Conservation (phyloP, 2,797 vertebrate species). For the Bradypodion ventrale region DNA sequence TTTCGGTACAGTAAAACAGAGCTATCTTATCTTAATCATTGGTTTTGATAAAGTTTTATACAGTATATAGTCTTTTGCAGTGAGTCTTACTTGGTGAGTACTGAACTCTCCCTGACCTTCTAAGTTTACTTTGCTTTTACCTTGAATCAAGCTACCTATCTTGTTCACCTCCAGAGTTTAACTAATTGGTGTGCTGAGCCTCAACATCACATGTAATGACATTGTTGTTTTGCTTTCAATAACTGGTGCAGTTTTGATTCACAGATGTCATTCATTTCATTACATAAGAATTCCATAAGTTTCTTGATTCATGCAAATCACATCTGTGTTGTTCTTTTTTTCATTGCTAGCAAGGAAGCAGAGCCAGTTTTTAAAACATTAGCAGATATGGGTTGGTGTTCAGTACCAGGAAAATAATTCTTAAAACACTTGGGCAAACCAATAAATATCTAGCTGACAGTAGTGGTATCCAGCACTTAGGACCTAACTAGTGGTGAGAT, state of each 20-base stretch:
- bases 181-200: neutral
- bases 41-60: neutral
- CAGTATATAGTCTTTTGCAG: neutral
- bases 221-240: neutral
- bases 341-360: too few relatives aligned
- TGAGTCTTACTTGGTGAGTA: neutral
- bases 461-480: too few relatives aligned
- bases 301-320: too few relatives aligned
- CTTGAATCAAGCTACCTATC: conserved; percentile 40
- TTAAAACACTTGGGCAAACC: too few relatives aligned
- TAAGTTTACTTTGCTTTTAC: neutral
- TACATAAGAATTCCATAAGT: too few relatives aligned
- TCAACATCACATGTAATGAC: conserved; percentile 30
- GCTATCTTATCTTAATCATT: conserved; percentile 57
- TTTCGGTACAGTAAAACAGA: conserved; percentile 38
- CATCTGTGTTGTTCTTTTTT: too few relatives aligned
- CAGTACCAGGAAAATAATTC: too few relatives aligned
- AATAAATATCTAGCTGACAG: too few relatives aligned
- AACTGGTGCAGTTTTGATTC: conserved; percentile 5
- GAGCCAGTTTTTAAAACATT: too few relatives aligned
- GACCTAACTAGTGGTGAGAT: too few relatives aligned
- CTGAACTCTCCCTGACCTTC: neutral
- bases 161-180: conserved; percentile 11
- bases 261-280: too few relatives aligned
- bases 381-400: too few relatives aligned